Percentiles rank a stretch among this genome's conserved stretches.
These are phyloP conservation scores for Pseudochaenichthys georgianus DNA, from an alignment of 2,797 vertebrate genomes.

Conservation along the genomic window DNA sequence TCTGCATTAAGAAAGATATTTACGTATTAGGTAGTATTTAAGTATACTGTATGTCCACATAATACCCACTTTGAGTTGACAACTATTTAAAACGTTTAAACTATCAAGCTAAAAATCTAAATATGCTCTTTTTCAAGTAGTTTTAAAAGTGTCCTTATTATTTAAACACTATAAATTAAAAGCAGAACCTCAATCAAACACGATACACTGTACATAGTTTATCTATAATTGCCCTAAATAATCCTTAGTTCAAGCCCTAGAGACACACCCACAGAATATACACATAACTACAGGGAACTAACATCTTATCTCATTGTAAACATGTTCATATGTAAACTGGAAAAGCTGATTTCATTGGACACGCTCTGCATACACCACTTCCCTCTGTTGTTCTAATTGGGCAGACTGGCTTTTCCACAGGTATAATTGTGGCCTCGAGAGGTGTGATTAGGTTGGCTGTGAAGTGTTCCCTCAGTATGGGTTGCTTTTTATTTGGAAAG, in stretches of 20 bases:
- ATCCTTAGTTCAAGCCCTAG: neutral
- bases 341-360: conserved; percentile 30
- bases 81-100: neutral
- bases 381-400: conserved; percentile 34
- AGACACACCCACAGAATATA: neutral
- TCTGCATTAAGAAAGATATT: neutral
- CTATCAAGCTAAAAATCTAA: neutral
- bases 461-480: conserved; percentile 55
- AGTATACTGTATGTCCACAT: neutral
- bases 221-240: neutral
- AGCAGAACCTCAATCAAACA: neutral
- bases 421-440: conserved; percentile 59
- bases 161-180: neutral
- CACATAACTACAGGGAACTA: neutral
- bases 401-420: conserved; percentile 41
- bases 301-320: neutral
- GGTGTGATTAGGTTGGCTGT: conserved; percentile 58
- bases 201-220: neutral
- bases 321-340: neutral
- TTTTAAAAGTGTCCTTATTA: neutral
- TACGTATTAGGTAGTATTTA: no score
- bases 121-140: neutral
- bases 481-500: conserved; percentile 62
- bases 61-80: neutral
- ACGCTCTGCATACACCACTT: conserved; percentile 32